These are phyloP conservation scores for Agrilus planipennis DNA, from an alignment of 1,140 invertebrate genomes.

Conservation along the genomic window DNA sequence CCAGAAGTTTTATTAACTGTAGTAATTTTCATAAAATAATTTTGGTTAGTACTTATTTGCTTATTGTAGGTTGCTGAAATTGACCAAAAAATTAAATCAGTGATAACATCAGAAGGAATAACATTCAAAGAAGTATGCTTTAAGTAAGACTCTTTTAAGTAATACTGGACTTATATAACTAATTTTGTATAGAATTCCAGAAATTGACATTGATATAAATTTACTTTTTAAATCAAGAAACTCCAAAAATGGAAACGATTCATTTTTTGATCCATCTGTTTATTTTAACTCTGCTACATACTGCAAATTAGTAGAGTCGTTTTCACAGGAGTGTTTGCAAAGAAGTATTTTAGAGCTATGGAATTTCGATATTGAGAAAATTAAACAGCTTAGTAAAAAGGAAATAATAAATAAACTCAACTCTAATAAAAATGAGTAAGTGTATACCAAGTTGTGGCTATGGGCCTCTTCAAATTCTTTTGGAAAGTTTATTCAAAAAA, in stretches of 20 bases:
- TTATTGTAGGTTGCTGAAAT: constrained; percentile 9
- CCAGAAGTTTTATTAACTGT: constrained; percentile 38
- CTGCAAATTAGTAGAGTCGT: constrained; percentile 22
- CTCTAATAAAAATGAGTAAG: constrained; percentile 36
- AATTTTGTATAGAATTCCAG: constrained; percentile 27
- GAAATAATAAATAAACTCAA: constrained; percentile 53
- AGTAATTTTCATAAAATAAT: too few relatives aligned
- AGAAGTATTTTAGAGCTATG: constrained; percentile 59
- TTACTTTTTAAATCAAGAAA: not conserved
- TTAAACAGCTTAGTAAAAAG: constrained; percentile 42
- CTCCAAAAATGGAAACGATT: constrained; percentile 1
- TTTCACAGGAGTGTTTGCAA: constrained; percentile 43
- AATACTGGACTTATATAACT: not conserved
- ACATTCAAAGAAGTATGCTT: constrained; percentile 52
- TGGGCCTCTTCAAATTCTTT: too few relatives aligned
- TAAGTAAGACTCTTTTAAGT: constrained; percentile 36
- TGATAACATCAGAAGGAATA: constrained; percentile 26
- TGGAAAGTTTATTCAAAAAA: too few relatives aligned
- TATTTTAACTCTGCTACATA: constrained; percentile 17
- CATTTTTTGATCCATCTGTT: constrained; percentile 16
- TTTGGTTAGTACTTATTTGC: too few relatives aligned
- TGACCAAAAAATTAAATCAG: constrained; percentile 17
- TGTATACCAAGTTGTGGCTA: constrained; percentile 2
- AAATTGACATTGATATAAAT: constrained; percentile 25
- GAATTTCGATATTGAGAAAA: constrained; percentile 44